Evolutionary conservation across 2,113 vertebrate genomes (phyloP), one percentile per base, ranked within the genome.

Genomic region (Charina bottae): DNA sequence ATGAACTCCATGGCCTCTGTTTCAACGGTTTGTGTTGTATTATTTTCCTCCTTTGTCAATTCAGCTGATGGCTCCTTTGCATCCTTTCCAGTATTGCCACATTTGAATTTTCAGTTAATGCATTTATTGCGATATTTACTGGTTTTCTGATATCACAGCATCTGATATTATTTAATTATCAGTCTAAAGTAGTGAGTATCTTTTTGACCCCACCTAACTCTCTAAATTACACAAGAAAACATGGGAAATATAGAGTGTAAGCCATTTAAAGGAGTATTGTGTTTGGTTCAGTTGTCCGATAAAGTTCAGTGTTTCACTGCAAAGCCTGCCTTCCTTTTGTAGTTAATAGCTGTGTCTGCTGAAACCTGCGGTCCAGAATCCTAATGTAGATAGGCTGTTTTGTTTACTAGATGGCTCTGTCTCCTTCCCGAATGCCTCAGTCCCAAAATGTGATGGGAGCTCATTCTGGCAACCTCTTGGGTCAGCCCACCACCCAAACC

Each of bases 381-480:
- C 17, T 58, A 83, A 24, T 13, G 28, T 17, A 1, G 26, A n/a
- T 60, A 33, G 56, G 2, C 53, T 56, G 21, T 46, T 85, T 55
- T 92, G 46, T 92, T 96, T 97, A 93, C 85, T 91, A 99, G 99
- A 99, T 99, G 98, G 98, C 98, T 55, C 98, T 99, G 98, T 99
- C 99, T 94, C 99, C 99, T 26, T 99, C 99, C 89, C 98, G 99
- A 95, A 98, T 99, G 98, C 97, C 98, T 91, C 99, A 98, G 96
- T 98, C 98, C 7, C 98, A 98, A 87, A 98, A 97, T 96, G 98
- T 99, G 97, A 98, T 99, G 98, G 98, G 97, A 92, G 95, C 97
- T 88, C 99, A 99, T 94, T 90, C 98, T 93, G 98, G 97, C 95
- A 99, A 97, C 94, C 98, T 99, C 97, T 98, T 98, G 96, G 96